phyloP scores from a whole-genome alignment of 37 sponge, comb jelly and placozoan genomes.

The Beroe forskalii region DNA sequence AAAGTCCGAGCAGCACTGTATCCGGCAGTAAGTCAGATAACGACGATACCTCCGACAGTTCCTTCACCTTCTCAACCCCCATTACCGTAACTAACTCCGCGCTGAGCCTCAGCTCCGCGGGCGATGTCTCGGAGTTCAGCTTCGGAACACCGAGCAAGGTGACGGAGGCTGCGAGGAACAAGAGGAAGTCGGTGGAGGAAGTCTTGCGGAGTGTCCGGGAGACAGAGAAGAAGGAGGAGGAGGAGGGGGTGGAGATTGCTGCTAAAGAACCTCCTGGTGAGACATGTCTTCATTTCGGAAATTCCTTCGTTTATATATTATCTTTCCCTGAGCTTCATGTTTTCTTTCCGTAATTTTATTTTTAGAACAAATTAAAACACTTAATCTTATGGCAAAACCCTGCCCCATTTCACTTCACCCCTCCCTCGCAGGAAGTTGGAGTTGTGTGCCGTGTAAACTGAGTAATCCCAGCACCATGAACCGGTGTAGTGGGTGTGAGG shows the following conservation, averaged over 20 bases:
- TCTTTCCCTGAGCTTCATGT: too few relatives aligned
- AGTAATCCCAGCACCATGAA: conserved; percentile 52
- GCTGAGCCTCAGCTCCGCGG: background rate
- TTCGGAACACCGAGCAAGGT: conserved; percentile 10
- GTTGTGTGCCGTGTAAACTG: conserved; percentile 53
- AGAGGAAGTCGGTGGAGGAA: background rate
- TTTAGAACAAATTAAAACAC: too few relatives aligned
- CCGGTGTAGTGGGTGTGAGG: conserved; percentile 64
- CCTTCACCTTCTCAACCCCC: conserved; percentile 42
- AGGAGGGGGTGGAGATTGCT: conserved; percentile 27
- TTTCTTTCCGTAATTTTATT: too few relatives aligned
- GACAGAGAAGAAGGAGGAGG: background rate
- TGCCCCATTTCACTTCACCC: too few relatives aligned
- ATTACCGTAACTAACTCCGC: background rate
- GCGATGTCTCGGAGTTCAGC: conserved; percentile 24
- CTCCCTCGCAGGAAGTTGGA: conserved; percentile 59
- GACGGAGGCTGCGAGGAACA: background rate
- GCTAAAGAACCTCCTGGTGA: conserved; percentile 42
- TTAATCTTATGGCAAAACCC: too few relatives aligned
- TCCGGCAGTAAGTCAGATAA: background rate
- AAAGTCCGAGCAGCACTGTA: background rate
- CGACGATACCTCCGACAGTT: background rate
- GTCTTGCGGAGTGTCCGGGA: background rate
- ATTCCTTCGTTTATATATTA: too few relatives aligned
- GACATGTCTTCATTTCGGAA: too few relatives aligned